A percentile compares a stretch with the other conserved stretches of the same genome.
Conservation (phyloP, 2,113 vertebrate species). For the Globicephala melas region DNA sequence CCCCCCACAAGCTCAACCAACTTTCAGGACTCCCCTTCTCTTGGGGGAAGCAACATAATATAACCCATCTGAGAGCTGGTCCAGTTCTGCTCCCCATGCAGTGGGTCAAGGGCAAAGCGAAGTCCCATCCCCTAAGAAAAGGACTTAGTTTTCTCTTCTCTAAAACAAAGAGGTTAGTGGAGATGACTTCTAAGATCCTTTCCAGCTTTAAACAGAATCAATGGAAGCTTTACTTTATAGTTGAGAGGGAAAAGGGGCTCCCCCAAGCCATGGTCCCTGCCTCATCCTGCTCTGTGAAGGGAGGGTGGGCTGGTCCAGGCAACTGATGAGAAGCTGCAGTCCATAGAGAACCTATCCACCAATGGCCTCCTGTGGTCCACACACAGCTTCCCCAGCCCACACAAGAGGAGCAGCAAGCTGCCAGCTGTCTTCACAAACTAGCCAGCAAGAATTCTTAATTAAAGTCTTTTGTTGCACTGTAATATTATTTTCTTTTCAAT, state of each 20-base stretch:
- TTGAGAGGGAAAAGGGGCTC: neutral
- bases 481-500: constrained; percentile 36
- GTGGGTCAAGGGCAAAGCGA: neutral
- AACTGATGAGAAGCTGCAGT: neutral
- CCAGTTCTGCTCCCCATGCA: neutral
- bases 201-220: neutral
- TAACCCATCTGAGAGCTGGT: neutral
- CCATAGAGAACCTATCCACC: neutral
- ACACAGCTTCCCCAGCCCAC: neutral
- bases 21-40: neutral
- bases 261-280: neutral
- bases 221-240: neutral
- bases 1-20: neutral
- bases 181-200: neutral
- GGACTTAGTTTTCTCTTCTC: neutral
- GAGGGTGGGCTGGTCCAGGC: neutral
- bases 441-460: constrained; percentile 48
- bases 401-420: neutral
- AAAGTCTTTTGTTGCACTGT: constrained; percentile 1
- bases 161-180: neutral
- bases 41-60: neutral
- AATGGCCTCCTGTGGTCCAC: neutral
- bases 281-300: neutral
- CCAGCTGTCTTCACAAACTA: neutral
- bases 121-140: neutral